Percentiles rank a stretch among this genome's conserved stretches.
These are phyloP conservation scores for Acropora tenuis DNA, from an alignment of 64 coral and sea anemone genomes.

Conservation along the genomic window DNA sequence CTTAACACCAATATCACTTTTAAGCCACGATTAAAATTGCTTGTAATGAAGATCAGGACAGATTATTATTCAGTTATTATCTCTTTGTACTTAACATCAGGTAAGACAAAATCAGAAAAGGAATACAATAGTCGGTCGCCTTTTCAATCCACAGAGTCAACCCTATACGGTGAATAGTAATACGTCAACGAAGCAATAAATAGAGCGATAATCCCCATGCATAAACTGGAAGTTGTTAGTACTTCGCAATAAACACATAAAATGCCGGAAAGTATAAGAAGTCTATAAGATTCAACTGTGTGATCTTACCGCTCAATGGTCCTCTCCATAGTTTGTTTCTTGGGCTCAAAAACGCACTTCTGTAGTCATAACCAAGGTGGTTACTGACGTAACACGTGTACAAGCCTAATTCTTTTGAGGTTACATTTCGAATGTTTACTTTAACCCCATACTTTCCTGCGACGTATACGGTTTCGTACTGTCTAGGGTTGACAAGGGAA, in stretches of 20 bases:
- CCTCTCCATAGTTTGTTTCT: background rate
- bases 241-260: background rate
- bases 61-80: background rate
- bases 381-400: conserved; percentile 73
- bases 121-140: background rate
- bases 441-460: conserved; percentile 47
- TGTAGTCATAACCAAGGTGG: conserved; percentile 62
- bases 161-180: background rate
- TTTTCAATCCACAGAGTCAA: background rate
- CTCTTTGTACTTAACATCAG: background rate
- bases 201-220: background rate
- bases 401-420: conserved; percentile 47
- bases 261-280: background rate
- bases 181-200: background rate
- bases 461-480: conserved; percentile 62
- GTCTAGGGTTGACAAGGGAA: conserved; percentile 63
- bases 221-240: background rate
- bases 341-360: conserved; percentile 55
- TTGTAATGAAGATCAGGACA: background rate
- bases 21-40: background rate
- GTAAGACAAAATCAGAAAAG: background rate
- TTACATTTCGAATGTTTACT: conserved; percentile 26
- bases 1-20: conserved; percentile 3
- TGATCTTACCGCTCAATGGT: conserved; percentile 4
- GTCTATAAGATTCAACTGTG: background rate